Conservation (phyloP, 2,888 invertebrate genomes). For the Mylabris sibirica region DNA sequence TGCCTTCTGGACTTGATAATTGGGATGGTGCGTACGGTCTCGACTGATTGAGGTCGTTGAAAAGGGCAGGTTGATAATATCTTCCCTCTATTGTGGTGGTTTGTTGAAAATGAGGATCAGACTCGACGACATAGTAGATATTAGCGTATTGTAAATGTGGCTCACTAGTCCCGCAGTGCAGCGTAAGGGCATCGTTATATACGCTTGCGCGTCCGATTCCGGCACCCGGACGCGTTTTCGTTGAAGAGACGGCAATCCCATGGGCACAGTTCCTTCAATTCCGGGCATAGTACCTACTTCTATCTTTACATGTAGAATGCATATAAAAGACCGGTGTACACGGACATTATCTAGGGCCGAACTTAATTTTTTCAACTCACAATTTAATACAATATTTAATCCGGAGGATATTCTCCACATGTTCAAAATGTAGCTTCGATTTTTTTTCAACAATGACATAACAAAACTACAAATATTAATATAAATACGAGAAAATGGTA, state of each 20-base stretch:
- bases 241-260: slow-evolving; percentile 52
- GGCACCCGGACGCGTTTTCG: slow-evolving; percentile 49
- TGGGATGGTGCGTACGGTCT: slow-evolving; percentile 26
- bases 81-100: slow-evolving; percentile 12
- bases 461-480: slow-evolving; percentile 30
- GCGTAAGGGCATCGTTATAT: slow-evolving; percentile 47
- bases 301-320: slow-evolving; percentile 53
- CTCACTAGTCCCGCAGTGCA: slow-evolving; percentile 55
- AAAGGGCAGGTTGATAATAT: neutral
- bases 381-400: neutral
- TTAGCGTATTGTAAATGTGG: slow-evolving; percentile 51
- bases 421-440: neutral
- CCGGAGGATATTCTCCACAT: neutral
- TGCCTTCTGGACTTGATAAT: slow-evolving; percentile 22
- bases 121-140: slow-evolving; percentile 39
- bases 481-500: slow-evolving; percentile 15
- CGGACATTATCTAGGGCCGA: neutral
- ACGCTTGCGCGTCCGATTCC: slow-evolving; percentile 46
- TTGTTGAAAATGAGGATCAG: slow-evolving; percentile 19
- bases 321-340: slow-evolving; percentile 40
- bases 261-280: slow-evolving; percentile 55
- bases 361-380: neutral
- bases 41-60: slow-evolving; percentile 23
- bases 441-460: slow-evolving; percentile 18
- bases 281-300: slow-evolving; percentile 49